A percentile compares a stretch with the other conserved stretches of the same genome.
Conservation (phyloP, 2,888 invertebrate genomes). For the Cylloceria caligata region DNA sequence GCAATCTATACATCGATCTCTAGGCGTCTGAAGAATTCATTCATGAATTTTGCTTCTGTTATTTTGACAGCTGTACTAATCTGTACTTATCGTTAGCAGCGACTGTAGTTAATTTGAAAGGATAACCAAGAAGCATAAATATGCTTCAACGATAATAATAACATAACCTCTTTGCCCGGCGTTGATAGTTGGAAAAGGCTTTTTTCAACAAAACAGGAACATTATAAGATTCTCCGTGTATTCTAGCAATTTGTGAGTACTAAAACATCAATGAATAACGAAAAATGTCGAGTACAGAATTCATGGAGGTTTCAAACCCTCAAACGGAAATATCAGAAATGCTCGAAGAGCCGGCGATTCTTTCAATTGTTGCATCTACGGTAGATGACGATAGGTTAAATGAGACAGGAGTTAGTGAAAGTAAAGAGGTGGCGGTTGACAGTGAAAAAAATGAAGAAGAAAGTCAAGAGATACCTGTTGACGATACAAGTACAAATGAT, state of each 20-base stretch:
- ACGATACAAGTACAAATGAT: constrained; percentile 7
- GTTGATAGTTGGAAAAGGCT: background rate
- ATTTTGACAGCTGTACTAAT: too few relatives aligned
- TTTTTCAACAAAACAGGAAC: background rate
- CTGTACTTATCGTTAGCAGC: too few relatives aligned
- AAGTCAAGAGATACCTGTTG: constrained; percentile 31
- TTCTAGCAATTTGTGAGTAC: too few relatives aligned
- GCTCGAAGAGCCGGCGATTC: background rate
- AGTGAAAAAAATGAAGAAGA: constrained; percentile 4
- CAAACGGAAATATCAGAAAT: constrained; percentile 10
- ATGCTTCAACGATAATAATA: background rate
- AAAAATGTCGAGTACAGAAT: constrained; percentile 37
- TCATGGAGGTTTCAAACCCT: constrained; percentile 39
- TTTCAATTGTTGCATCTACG: constrained; percentile 1
- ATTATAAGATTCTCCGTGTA: background rate
- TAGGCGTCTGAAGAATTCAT: too few relatives aligned
- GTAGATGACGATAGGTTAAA: constrained; percentile 31
- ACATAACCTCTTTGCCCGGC: background rate
- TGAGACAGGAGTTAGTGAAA: background rate
- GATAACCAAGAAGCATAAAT: background rate
- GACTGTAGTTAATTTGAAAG: background rate
- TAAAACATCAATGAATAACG: constrained; percentile 28
- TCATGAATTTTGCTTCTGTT: too few relatives aligned
- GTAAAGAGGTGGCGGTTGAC: background rate
- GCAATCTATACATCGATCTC: too few relatives aligned